These are phyloP conservation scores for Trematocara nigrifrons DNA, from an alignment of 2,113 vertebrate genomes.

Conservation along the genomic window DNA sequence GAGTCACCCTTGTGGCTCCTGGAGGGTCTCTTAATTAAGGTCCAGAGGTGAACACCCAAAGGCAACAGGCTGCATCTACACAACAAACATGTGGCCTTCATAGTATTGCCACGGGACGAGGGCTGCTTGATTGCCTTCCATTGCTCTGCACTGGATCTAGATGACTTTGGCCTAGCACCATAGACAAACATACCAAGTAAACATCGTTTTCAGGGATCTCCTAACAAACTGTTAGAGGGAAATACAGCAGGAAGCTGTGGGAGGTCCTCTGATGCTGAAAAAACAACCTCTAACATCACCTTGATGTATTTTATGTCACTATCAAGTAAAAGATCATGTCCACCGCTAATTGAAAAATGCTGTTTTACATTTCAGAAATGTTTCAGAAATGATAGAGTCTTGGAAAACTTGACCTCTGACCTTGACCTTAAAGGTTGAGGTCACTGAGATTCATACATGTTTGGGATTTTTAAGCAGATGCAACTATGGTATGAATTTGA, in stretches of 20 bases:
- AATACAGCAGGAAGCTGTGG: not conserved
- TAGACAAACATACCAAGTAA: not conserved
- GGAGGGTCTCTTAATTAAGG: not conserved
- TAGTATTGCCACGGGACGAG: not conserved
- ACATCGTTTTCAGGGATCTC: not conserved
- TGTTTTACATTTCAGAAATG: not conserved
- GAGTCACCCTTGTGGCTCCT: not conserved
- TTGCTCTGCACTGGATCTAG: not conserved
- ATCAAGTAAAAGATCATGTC: not conserved
- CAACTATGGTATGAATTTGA: not conserved
- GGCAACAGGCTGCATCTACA: not conserved
- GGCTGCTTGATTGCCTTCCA: not conserved
- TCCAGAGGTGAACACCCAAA: not conserved
- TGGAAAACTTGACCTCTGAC: not conserved
- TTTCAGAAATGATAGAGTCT: not conserved
- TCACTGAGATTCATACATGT: not conserved
- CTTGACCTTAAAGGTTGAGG: not conserved
- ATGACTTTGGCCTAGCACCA: not conserved
- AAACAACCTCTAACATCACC: not conserved
- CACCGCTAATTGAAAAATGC: not conserved
- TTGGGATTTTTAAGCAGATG: not conserved
- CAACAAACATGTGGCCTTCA: not conserved
- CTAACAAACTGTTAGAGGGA: not conserved
- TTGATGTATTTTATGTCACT: not conserved
- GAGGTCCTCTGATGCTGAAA: not conserved